Base-by-base conservation (phyloP, 2,888 invertebrate genomes). In the Mesodorylaimus sp. region DNA sequence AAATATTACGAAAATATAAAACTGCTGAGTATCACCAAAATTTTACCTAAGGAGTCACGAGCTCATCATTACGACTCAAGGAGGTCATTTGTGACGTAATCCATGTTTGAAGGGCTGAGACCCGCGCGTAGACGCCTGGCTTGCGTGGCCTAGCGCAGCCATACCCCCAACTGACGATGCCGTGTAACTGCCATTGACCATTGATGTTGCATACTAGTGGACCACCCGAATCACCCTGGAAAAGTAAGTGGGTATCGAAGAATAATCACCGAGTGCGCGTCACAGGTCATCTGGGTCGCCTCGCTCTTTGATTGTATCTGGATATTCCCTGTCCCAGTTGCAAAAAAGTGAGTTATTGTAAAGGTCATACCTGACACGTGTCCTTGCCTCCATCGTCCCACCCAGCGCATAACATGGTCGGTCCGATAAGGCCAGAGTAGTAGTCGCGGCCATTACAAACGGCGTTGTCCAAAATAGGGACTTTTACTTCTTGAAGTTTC, bases 341-440 rank as follows among this genome's bases (percentile, higher is more conserved):
- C 32, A 32, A 32, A 32, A 32, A 32, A 32, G 32, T 32, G 7
- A 7, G 7, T 32, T 13, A 32, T 32, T 32, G n/a, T n/a, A n/a
- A n/a, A n/a, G n/a, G n/a, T 32, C 13, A 16, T 24, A 59, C 60
- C 53, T 58, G 60, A 51, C 63, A 63, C 21, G 63, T 56, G 50
- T 63, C 63, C 23, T 59, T 50, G 16, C 55, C 52, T 16, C 62
- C 63, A 27, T 54, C 52, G 39, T 53, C 57, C 47, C 57, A 60
- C 7, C 63, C 63, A n/a, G 63, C 63, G 52, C 63, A 63, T 36
- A 63, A 49, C 61, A 61, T 64, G 28, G 62, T 57, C 24, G 57
- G 55, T 21, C 55, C 21, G 50, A 61, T 57, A n/a, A 63, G 49
- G 1, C 56, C 52, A 32, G 60, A 59, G 32, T 23, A n/a, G 47